Evolutionary conservation across 2,888 invertebrate genomes (phyloP), one percentile per base, ranked within the genome.

Genomic region (Ptychoptera contaminata): DNA sequence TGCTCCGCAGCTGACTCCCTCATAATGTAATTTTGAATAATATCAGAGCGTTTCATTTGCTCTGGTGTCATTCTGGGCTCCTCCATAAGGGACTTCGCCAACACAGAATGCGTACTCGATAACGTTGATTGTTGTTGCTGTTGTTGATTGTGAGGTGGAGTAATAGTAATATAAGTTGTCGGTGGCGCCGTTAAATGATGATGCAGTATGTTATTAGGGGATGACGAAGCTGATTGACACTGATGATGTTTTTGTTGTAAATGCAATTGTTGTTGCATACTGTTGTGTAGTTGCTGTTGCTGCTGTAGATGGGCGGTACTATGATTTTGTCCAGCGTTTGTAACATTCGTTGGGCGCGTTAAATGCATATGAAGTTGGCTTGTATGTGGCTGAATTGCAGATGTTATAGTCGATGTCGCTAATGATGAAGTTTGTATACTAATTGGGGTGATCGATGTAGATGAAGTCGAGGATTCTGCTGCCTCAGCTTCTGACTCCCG

Each of bases 1-100:
- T 48, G 44, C 42, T 35, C 44, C 36, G 45, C 45, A 11, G 62
- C 23, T 8, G 69, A 64, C 54, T 82, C 81, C 3, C 86, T 76
- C 78, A 90, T 86, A 63, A 92, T 86, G 66, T 86, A 87, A 62
- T 83, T 87, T 67, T 90, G 90, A 60, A 92, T 87, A 58, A 90
- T 82, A 65, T 92, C 91, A 32, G 87, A 86, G 58, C 88, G 80
- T 65, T 90, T 88, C 67, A 87, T 75, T 69, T 90, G 88, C 66
- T 91, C 91, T 43, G 88, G 85, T 37, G 87, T 90, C 86, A 90
- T 88, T 54, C 87, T 75, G 8, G 91, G 90, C n/a, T 87, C 87
- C 59, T 87, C 90, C 82, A 88, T 88, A 51, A 92, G 67, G 47
- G 87, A 85, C 61, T 85, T 85, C 53, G 91, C 90, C 51, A 92